These are phyloP conservation scores for Pluvianellus socialis DNA, from an alignment of 2,113 vertebrate genomes.

Conservation along the genomic window DNA sequence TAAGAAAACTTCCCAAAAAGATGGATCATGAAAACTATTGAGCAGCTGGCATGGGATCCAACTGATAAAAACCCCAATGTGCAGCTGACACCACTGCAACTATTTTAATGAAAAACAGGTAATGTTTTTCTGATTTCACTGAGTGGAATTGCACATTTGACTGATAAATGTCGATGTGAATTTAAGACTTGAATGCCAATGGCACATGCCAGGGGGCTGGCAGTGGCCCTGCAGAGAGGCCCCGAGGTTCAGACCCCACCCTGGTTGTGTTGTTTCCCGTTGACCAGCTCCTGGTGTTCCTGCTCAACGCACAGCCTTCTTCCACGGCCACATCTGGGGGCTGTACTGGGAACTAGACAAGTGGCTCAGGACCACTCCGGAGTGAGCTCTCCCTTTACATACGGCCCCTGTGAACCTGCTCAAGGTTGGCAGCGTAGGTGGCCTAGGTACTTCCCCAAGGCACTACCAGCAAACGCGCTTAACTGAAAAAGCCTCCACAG, in stretches of 20 bases:
- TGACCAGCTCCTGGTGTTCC: not conserved
- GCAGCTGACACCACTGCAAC: not conserved
- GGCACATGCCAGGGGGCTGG: not conserved
- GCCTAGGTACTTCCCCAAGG: too few species aligned
- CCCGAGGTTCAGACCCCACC: not conserved
- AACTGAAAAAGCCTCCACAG: not conserved
- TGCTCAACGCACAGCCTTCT: not conserved
- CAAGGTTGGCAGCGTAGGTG: not conserved
- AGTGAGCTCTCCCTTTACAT: not conserved
- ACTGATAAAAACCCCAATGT: fast-evolving
- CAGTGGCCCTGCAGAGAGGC: not conserved
- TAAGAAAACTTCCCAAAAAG: not conserved
- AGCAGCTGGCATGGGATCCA: not conserved
- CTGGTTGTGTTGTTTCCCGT: not conserved
- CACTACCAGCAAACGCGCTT: fast-evolving
- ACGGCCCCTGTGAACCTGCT: not conserved
- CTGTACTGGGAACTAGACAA: not conserved
- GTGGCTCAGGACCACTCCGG: not conserved
- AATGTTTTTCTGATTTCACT: fast-evolving
- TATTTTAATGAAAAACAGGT: not conserved
- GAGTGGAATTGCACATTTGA: not conserved
- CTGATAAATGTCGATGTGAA: fast-evolving
- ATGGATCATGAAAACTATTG: not conserved
- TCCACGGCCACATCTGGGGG: not conserved
- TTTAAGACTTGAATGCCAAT: not conserved